Evolutionary conservation across 2,888 invertebrate species (phyloP).

Genomic region (Alentia gelatinosa): DNA sequence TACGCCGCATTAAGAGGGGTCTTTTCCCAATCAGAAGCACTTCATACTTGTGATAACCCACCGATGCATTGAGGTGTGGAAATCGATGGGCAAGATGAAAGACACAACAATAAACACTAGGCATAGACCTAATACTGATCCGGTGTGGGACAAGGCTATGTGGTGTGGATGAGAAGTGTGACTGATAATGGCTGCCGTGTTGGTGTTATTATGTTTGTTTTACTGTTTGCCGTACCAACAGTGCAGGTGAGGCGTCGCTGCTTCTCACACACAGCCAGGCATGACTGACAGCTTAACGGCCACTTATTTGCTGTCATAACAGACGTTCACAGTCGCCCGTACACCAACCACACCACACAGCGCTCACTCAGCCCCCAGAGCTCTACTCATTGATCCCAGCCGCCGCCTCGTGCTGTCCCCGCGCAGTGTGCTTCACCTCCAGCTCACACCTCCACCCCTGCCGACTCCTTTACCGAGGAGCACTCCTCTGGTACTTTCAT

Average conservation of each 20-base stretch:
- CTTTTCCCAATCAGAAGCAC: no score
- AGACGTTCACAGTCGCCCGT: neutral
- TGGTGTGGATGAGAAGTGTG: neutral
- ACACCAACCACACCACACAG: neutral
- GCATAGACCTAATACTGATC: neutral
- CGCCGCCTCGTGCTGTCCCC: no score
- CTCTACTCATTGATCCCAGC: neutral
- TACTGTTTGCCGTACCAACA: neutral
- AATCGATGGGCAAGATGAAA: no score
- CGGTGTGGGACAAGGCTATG: neutral
- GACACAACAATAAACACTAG: no score
- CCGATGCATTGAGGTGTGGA: no score
- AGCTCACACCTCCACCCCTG: no score
- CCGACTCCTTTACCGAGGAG: no score
- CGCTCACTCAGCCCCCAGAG: neutral
- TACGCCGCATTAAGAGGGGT: no score
- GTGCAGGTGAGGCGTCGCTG: neutral
- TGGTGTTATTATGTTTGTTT: slow-evolving; percentile 41
- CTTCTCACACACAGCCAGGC: neutral
- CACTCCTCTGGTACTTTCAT: no score
- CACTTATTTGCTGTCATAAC: slow-evolving; percentile 26
- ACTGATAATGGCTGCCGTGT: neutral
- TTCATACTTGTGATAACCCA: no score
- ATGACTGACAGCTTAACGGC: neutral
- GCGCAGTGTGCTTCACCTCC: no score